These are phyloP conservation scores for Zeus faber DNA, from an alignment of 2,113 vertebrate species.

Conservation along the genomic window DNA sequence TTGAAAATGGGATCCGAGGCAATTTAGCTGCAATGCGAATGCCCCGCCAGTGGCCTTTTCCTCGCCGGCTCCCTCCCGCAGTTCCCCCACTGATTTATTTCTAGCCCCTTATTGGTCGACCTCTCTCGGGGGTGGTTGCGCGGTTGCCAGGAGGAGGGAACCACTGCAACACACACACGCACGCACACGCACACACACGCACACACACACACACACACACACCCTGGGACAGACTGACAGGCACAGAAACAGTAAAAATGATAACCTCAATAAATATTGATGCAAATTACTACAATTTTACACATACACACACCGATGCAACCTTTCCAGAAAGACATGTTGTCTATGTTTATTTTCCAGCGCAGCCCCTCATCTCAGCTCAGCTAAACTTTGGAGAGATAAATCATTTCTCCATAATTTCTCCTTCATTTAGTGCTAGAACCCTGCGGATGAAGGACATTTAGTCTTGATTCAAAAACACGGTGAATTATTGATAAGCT, in stretches of 20 bases:
- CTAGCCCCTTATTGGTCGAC: neutral
- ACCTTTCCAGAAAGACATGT: no score
- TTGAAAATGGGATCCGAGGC: constrained; percentile 33
- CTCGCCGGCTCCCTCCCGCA: neutral
- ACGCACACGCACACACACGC: no score
- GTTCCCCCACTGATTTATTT: constrained; percentile 8
- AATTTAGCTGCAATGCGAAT: constrained; percentile 17
- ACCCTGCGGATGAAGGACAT: constrained; percentile 58
- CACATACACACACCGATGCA: no score
- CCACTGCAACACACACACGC: neutral
- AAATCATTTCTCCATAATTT: constrained; percentile 47
- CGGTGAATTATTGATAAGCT: constrained; percentile 72
- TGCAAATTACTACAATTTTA: no score
- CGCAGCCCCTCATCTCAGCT: no score
- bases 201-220: no score
- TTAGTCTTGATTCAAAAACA: constrained; percentile 60
- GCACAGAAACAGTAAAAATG: no score
- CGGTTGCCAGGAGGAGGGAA: neutral
- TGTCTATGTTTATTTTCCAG: no score
- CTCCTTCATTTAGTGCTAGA: constrained; percentile 37
- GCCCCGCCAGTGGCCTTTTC: neutral
- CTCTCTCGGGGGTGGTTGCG: neutral
- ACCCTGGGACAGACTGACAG: no score
- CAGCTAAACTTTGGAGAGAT: no score
- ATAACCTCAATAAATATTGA: no score